Conservation (phyloP, 2,888 invertebrate species). For the Leucophenga maculata region DNA sequence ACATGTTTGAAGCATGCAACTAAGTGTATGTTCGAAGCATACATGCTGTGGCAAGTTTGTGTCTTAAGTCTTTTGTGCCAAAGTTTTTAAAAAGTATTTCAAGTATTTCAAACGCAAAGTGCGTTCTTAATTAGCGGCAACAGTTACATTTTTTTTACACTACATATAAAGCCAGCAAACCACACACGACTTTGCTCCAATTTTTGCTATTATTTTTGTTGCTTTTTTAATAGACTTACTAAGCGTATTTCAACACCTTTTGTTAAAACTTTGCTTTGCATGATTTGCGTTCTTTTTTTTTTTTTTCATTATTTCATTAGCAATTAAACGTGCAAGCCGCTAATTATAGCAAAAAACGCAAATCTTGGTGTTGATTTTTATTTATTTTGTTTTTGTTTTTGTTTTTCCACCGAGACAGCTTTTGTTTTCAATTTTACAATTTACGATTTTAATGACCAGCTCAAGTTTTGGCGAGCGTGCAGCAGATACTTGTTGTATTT, state of each 20-base stretch:
- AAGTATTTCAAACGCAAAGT: neutral
- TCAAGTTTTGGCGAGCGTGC: constrained; percentile 1
- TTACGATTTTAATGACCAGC: constrained; percentile 4
- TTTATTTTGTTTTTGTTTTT: neutral
- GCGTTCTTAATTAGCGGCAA: neutral
- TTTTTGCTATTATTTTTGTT: neutral
- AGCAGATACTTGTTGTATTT: neutral
- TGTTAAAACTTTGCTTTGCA: neutral
- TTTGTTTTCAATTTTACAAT: constrained; percentile 10
- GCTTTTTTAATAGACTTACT: neutral
- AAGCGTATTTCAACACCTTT: constrained; percentile 12
- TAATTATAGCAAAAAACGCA: constrained; percentile 1
- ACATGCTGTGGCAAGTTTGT: neutral
- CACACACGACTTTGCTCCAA: constrained; percentile 28
- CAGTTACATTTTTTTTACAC: neutral
- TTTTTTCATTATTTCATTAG: neutral
- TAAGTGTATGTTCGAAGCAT: neutral
- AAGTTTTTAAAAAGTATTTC: neutral
- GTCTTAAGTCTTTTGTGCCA: neutral
- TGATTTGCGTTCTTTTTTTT: constrained; percentile 5
- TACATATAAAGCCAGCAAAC: neutral
- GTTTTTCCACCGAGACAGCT: too few species aligned
- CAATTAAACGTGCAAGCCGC: constrained; percentile 21
- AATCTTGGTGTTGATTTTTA: neutral
- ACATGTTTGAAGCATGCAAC: constrained; percentile 23